Conservation (phyloP, 2,113 vertebrate species). For the Gopherus flavomarginatus region DNA sequence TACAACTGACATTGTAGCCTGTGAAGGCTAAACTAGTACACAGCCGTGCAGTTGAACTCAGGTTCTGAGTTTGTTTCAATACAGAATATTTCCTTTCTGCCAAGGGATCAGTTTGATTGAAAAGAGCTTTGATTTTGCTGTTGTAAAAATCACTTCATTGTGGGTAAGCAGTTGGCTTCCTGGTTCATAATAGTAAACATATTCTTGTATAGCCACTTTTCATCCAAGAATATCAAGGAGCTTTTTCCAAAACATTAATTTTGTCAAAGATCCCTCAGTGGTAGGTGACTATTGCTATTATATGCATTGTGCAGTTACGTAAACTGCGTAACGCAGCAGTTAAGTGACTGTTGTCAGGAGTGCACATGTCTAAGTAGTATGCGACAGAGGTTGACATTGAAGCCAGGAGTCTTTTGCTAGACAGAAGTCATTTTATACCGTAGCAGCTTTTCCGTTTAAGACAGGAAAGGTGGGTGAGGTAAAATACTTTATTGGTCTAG, state of each 20-base stretch:
- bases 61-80: not conserved
- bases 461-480: not conserved
- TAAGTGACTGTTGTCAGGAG: not conserved
- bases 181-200: not conserved
- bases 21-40: not conserved
- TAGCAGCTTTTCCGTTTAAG: not conserved
- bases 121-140: not conserved
- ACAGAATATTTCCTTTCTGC: not conserved
- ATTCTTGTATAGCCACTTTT: not conserved
- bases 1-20: not conserved
- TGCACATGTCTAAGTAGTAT: not conserved
- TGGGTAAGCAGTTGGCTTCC: conserved; percentile 10
- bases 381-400: not conserved
- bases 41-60: not conserved
- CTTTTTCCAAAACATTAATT: not conserved
- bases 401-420: not conserved
- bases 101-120: not conserved
- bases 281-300: not conserved
- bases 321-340: not conserved
- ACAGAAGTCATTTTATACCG: conserved; percentile 25
- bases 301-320: not conserved
- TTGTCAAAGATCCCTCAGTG: not conserved
- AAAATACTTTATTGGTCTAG: not conserved
- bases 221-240: not conserved
- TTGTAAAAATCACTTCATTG: not conserved